Evolutionary conservation across 2,888 invertebrate genomes (phyloP).

Genomic region (Epiblema foenella): DNA sequence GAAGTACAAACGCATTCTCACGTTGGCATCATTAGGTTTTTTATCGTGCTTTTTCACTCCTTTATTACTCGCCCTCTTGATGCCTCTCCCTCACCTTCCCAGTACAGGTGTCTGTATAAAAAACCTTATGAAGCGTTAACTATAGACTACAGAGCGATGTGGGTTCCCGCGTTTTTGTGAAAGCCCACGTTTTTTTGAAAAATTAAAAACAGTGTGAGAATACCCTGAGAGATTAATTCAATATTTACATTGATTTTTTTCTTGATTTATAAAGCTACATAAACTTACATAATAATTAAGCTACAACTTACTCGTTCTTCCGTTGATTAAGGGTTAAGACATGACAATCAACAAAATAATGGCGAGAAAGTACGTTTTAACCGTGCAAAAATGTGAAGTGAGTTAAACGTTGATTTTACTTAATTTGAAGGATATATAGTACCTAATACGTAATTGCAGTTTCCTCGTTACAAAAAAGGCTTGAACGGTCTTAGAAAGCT

Average conservation of each 20-base stretch:
- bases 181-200: slow-evolving; percentile 48
- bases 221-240: slow-evolving; percentile 37
- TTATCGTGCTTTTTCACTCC: slow-evolving; percentile 54
- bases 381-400: neutral
- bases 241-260: slow-evolving; percentile 30
- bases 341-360: slow-evolving; percentile 1
- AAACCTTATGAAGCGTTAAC: slow-evolving; percentile 55
- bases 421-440: neutral
- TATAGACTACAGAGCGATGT: slow-evolving; percentile 58
- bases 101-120: slow-evolving; percentile 70
- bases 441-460: no score
- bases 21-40: slow-evolving; percentile 67
- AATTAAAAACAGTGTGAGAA: slow-evolving; percentile 42
- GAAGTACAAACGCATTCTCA: slow-evolving; percentile 61
- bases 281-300: neutral
- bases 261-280: neutral
- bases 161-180: slow-evolving; percentile 66
- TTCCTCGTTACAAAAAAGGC: no score
- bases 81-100: slow-evolving; percentile 55
- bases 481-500: no score
- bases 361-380: neutral
- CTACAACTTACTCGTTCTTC: slow-evolving; percentile 1
- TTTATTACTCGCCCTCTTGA: slow-evolving; percentile 57
- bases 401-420: neutral
- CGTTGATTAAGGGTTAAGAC: neutral